A percentile compares a stretch with the other conserved stretches of the same genome.
Conservation (phyloP, 2,888 invertebrate species). For the Drosophila anomelani region DNA sequence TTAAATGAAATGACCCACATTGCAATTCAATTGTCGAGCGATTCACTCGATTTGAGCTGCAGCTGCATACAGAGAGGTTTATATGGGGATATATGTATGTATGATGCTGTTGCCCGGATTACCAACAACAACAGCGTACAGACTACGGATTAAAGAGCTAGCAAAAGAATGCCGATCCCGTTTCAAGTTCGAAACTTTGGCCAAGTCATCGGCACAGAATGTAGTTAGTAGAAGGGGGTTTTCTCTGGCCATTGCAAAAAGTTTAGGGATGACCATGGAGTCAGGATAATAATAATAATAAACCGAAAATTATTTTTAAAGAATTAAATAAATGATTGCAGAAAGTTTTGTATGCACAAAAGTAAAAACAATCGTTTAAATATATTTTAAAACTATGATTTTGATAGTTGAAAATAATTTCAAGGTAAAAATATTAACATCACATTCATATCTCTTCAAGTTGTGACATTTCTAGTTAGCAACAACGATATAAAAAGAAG, state of each 20-base stretch:
- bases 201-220: constrained; percentile 42
- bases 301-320: background rate
- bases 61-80: background rate
- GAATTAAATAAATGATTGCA: background rate
- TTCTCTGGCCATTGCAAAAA: constrained; percentile 35
- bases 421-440: background rate
- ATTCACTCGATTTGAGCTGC: constrained; percentile 62
- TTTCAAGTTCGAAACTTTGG: constrained; percentile 38
- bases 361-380: no score
- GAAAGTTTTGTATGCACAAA: no score
- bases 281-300: background rate
- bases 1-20: constrained; percentile 73
- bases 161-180: constrained; percentile 36
- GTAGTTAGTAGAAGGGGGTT: constrained; percentile 13
- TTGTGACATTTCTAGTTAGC: background rate
- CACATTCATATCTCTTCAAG: background rate
- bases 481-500: background rate
- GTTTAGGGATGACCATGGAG: background rate
- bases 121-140: constrained; percentile 1
- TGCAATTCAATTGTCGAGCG: constrained; percentile 61
- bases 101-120: constrained; percentile 12
- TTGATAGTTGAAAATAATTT: background rate
- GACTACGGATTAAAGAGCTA: constrained; percentile 27
- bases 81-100: background rate
- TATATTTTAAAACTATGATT: no score